phyloP scores from a whole-genome alignment of 2,888 invertebrate genomes.

The Nomada goodeniana region DNA sequence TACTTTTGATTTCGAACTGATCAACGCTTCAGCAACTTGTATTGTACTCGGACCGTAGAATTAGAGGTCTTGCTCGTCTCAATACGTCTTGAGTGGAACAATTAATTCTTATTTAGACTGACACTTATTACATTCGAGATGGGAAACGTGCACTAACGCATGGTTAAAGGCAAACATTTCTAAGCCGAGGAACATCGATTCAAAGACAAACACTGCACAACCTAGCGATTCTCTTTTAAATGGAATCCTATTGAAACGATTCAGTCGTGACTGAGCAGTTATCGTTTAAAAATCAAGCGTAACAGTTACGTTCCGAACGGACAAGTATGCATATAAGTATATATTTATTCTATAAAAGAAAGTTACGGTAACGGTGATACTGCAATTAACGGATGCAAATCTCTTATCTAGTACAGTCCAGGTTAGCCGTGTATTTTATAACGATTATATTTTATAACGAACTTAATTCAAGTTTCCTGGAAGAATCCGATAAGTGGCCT shows the following conservation, averaged over 20 bases:
- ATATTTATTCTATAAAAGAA: constrained; percentile 1
- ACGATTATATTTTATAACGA: neutral
- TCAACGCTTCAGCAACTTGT: constrained; percentile 17
- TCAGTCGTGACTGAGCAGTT: neutral
- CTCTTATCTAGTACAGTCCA: neutral
- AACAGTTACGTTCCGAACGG: neutral
- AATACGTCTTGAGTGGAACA: constrained; percentile 45
- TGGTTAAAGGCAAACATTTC: neutral
- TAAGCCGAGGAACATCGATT: neutral
- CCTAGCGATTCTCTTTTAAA: neutral
- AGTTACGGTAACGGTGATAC: neutral
- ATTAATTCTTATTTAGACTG: constrained; percentile 63
- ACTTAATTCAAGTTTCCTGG: constrained; percentile 23
- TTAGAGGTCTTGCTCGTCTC: constrained; percentile 35
- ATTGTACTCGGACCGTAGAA: constrained; percentile 26
- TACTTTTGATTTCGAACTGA: constrained; percentile 24
- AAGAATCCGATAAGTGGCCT: constrained; percentile 4
- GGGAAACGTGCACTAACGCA: constrained; percentile 7
- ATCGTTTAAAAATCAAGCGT: constrained; percentile 3
- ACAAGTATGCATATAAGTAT: neutral
- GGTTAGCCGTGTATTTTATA: neutral
- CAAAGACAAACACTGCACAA: neutral
- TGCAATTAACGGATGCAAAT: constrained; percentile 29
- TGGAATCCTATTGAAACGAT: neutral
- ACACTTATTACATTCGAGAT: constrained; percentile 52